phyloP scores from a whole-genome alignment of 2,797 vertebrate species.

The Catostomus latipinnis region DNA sequence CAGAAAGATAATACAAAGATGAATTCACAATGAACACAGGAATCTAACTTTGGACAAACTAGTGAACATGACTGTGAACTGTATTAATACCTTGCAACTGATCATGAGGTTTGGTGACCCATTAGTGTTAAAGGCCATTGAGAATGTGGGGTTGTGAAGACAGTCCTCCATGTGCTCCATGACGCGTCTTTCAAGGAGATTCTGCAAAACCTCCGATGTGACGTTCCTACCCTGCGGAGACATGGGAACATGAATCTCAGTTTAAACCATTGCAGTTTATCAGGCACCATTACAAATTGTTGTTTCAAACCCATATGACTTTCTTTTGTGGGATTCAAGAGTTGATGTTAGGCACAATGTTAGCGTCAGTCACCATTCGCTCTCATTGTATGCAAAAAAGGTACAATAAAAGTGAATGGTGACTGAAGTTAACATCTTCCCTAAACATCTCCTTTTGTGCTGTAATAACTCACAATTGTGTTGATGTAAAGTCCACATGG shows the following conservation, averaged over 20 bases:
- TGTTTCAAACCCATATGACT: too few relatives aligned
- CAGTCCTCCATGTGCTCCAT: conserved; percentile 85
- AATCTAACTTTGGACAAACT: neutral
- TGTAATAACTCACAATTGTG: conserved; percentile 79
- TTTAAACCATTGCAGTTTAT: neutral
- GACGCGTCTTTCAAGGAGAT: conserved; percentile 79
- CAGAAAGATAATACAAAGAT: neutral
- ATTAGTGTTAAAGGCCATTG: conserved; percentile 75
- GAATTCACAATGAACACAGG: too few relatives aligned
- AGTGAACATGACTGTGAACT: conserved; percentile 44
- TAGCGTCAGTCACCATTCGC: too few relatives aligned
- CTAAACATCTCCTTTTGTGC: too few relatives aligned
- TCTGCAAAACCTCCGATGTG: conserved; percentile 76
- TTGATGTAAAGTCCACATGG: conserved; percentile 87
- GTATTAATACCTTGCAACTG: conserved; percentile 81
- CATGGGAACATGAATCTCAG: neutral
- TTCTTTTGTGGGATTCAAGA: too few relatives aligned
- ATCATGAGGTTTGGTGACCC: conserved; percentile 82
- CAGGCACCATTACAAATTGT: too few relatives aligned
- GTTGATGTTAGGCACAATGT: too few relatives aligned
- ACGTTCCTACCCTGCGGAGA: conserved; percentile 70
- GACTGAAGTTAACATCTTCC: too few relatives aligned
- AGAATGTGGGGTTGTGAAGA: conserved; percentile 83
- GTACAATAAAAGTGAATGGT: too few relatives aligned
- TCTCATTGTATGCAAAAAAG: too few relatives aligned